These are phyloP conservation scores for Dufourea novaeangliae DNA, from an alignment of 1,140 invertebrate genomes.

Conservation along the genomic window DNA sequence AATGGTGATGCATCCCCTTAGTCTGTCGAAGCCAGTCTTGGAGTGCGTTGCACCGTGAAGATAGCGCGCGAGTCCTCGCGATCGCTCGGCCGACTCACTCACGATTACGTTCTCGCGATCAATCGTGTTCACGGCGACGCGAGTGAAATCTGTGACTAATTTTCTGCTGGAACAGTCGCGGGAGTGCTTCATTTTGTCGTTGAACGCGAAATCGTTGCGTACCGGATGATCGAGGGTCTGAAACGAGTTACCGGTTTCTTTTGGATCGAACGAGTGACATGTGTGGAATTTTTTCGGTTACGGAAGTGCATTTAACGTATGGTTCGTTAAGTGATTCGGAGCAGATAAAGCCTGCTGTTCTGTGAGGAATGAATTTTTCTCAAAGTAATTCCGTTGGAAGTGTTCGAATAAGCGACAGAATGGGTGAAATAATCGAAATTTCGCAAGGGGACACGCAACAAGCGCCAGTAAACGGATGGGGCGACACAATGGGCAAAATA, in stretches of 20 bases:
- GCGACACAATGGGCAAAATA: conserved; percentile 77
- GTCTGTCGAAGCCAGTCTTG: conserved; percentile 29
- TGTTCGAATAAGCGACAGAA: not conserved
- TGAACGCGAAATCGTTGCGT: not conserved
- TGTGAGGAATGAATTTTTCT: not conserved
- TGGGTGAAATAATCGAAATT: conserved; percentile 56
- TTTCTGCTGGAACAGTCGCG: not conserved
- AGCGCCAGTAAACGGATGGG: conserved; percentile 64
- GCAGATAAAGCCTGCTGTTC: not conserved
- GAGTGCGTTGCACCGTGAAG: conserved; percentile 39
- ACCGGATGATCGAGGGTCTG: not conserved
- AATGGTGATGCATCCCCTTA: no score
- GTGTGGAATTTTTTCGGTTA: not conserved
- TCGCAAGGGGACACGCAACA: conserved; percentile 28
- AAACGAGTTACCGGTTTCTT: not conserved
- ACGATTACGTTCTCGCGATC: conserved; percentile 31
- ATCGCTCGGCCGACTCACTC: conserved; percentile 15
- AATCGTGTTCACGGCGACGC: conserved; percentile 26
- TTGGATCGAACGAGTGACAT: not conserved
- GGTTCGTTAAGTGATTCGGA: not conserved
- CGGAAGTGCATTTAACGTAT: conserved; percentile 5
- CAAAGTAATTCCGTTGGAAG: not conserved
- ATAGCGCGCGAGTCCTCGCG: conserved; percentile 10
- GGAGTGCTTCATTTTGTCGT: conserved; percentile 16
- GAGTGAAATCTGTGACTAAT: conserved; percentile 18